Conservation (phyloP, 2,797 vertebrate species). For the Pogoniulus pusillus region DNA sequence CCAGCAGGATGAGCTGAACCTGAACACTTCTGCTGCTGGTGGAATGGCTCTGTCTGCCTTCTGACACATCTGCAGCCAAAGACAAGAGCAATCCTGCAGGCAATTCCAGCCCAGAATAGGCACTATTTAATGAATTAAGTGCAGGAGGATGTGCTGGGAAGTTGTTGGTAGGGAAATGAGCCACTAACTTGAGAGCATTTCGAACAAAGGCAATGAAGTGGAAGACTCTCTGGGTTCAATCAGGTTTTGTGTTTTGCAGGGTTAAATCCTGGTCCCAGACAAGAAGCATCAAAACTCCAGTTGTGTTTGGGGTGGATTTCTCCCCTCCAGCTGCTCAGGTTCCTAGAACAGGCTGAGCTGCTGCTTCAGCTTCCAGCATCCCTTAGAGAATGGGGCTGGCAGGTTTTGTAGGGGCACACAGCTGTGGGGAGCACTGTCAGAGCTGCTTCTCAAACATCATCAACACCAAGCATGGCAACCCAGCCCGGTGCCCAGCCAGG, state of each 20-base stretch:
- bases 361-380: not conserved
- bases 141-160: not conserved
- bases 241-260: not conserved
- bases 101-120: not conserved
- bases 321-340: not conserved
- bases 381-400: not conserved
- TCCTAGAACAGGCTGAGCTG: not conserved
- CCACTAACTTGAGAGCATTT: not conserved
- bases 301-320: not conserved
- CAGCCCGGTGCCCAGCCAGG: not conserved
- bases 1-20: not conserved
- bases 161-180: not conserved
- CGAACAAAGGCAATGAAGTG: not conserved
- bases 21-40: not conserved
- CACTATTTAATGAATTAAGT: not conserved
- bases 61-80: not conserved
- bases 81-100: not conserved
- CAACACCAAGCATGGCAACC: fast-evolving
- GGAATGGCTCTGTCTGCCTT: not conserved
- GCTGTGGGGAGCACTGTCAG: not conserved
- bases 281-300: fast-evolving
- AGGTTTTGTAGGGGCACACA: fast-evolving
- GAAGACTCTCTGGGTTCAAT: not conserved
- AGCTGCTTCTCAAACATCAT: not conserved
- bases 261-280: not conserved